Percentiles rank a stretch among this genome's conserved stretches.
These are phyloP conservation scores for Rhineura floridana DNA, from an alignment of 2,113 vertebrate genomes.

Conservation along the genomic window DNA sequence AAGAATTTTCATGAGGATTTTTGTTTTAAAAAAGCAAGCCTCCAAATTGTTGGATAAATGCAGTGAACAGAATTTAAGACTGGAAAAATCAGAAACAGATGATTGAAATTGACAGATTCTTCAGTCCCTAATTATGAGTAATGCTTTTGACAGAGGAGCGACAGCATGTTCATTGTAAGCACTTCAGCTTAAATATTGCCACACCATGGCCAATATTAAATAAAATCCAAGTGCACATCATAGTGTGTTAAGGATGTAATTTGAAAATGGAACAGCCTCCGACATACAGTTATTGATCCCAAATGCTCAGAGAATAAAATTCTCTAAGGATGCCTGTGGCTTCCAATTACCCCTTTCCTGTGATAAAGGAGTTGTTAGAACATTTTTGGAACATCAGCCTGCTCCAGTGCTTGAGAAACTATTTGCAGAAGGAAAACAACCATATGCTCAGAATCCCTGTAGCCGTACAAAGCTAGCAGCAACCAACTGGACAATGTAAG, in stretches of 20 bases:
- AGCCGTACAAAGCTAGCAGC: not conserved
- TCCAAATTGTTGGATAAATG: too few species aligned
- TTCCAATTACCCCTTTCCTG: slow-evolving; percentile 48
- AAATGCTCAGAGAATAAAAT: slow-evolving; percentile 54
- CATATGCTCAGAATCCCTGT: not conserved
- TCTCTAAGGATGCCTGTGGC: slow-evolving; percentile 23
- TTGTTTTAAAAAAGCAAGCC: too few species aligned
- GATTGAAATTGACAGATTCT: too few species aligned
- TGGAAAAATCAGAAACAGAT: too few species aligned
- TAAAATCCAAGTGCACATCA: slow-evolving; percentile 24
- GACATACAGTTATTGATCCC: slow-evolving; percentile 60
- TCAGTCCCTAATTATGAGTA: not conserved
- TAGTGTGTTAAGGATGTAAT: slow-evolving; percentile 33
- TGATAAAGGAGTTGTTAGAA: slow-evolving; percentile 42
- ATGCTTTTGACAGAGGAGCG: not conserved
- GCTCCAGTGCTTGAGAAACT: slow-evolving; percentile 22
- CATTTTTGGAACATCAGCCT: not conserved
- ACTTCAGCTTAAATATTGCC: not conserved
- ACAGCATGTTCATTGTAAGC: not conserved
- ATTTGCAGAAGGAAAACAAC: not conserved
- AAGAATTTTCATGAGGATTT: too few species aligned
- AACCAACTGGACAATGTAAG: slow-evolving; percentile 21
- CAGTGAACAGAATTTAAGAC: too few species aligned
- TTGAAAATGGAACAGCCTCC: slow-evolving; percentile 32
- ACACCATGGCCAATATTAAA: not conserved